These are phyloP conservation scores for Agapostemon virescens DNA, from an alignment of 2,888 invertebrate genomes.

Conservation along the genomic window DNA sequence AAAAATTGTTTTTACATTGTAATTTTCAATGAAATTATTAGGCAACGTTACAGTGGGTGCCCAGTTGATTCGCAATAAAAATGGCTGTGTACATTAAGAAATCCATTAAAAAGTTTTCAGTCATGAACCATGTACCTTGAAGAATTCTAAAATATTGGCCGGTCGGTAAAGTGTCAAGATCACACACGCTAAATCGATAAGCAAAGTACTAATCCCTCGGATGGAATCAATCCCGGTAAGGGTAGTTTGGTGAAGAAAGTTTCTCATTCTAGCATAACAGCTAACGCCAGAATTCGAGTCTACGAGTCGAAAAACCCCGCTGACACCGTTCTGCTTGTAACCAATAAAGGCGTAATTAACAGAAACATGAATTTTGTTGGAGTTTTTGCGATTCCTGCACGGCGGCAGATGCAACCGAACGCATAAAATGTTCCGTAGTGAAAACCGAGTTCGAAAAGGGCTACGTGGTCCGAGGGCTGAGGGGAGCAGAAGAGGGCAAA, in stretches of 20 bases:
- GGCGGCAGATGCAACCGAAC: constrained; percentile 6
- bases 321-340: not conserved
- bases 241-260: not conserved
- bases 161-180: too few species aligned
- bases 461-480: not conserved
- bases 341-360: not conserved
- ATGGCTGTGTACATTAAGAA: too few species aligned
- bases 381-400: not conserved
- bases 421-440: not conserved
- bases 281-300: not conserved
- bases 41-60: too few species aligned
- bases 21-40: too few species aligned
- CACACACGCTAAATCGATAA: too few species aligned
- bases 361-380: not conserved
- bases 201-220: not conserved
- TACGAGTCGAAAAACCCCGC: fast-evolving
- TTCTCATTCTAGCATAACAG: too few species aligned
- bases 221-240: not conserved
- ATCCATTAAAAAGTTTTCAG: too few species aligned
- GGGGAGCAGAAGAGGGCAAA: constrained; percentile 35
- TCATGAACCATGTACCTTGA: too few species aligned
- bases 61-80: too few species aligned
- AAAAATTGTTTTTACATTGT: too few species aligned
- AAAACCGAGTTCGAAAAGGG: constrained; percentile 17
- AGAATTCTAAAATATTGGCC: too few species aligned